phyloP scores from a whole-genome alignment of 2,113 vertebrate species.

The Gracilinanus agilis region DNA sequence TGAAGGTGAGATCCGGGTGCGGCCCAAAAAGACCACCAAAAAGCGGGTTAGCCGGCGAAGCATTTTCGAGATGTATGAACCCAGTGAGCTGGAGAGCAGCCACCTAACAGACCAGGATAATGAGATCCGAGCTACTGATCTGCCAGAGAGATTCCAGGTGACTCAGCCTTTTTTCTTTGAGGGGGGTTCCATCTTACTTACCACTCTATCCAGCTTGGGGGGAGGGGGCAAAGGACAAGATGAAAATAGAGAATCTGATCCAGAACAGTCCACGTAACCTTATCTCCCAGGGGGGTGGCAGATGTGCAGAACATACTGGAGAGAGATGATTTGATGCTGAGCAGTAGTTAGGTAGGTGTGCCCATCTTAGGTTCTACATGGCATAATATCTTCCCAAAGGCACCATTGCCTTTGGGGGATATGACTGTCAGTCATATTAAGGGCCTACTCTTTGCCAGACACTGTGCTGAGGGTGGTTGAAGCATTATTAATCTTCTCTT shows the following conservation, averaged over 20 bases:
- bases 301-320: background rate
- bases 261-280: background rate
- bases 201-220: background rate
- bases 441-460: constrained; percentile 19
- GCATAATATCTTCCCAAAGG: constrained; percentile 10
- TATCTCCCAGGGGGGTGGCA: background rate
- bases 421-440: background rate
- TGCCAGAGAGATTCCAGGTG: constrained; percentile 99
- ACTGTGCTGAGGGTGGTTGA: background rate
- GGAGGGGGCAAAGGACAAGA: no score
- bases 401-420: background rate
- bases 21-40: constrained; percentile 97
- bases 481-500: constrained; percentile 17
- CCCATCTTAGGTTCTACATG: background rate
- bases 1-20: constrained; percentile 93
- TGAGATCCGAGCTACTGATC: constrained; percentile 97
- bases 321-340: background rate
- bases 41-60: constrained; percentile 95
- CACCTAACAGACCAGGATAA: constrained; percentile 99
- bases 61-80: constrained; percentile 99
- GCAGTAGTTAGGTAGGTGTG: background rate
- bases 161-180: constrained; percentile 24
- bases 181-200: no score
- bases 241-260: background rate
- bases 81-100: constrained; percentile 98